Percentiles rank a stretch among this genome's conserved stretches.
These are phyloP conservation scores for Eriocheir sinensis DNA, from an alignment of 1,140 invertebrate genomes.

Conservation along the genomic window DNA sequence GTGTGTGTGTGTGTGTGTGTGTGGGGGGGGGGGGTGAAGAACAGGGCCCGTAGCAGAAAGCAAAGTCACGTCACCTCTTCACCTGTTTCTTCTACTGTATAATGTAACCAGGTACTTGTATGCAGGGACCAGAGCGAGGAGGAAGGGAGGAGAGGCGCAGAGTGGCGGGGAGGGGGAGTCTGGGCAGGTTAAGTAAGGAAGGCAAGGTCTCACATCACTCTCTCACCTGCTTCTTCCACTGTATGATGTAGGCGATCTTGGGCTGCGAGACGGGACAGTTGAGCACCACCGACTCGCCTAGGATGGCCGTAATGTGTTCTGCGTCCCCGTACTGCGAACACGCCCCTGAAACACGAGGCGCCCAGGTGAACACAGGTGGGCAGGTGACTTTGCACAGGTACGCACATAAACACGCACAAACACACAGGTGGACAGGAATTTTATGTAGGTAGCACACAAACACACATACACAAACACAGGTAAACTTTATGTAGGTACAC, in stretches of 20 bases:
- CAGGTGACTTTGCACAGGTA: neutral
- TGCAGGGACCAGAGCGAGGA: too few species aligned
- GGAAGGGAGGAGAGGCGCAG: neutral
- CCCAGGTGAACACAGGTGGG: neutral
- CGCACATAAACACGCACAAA: too few species aligned
- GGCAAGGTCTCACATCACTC: neutral
- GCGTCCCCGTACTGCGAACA: conserved; percentile 85
- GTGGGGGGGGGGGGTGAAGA: too few species aligned
- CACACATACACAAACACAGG: too few species aligned
- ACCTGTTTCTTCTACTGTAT: too few species aligned
- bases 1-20: too few species aligned
- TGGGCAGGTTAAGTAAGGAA: neutral
- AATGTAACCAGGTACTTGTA: too few species aligned
- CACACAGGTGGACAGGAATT: too few species aligned
- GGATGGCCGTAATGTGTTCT: conserved; percentile 96
- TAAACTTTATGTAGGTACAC: too few species aligned
- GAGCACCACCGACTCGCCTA: conserved; percentile 97
- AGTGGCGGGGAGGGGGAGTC: neutral
- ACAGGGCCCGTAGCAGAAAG: too few species aligned
- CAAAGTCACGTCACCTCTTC: too few species aligned
- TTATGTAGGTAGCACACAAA: too few species aligned
- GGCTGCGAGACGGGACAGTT: conserved; percentile 98
- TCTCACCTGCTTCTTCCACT: conserved; percentile 99
- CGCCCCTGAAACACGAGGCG: conserved; percentile 61
- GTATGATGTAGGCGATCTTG: conserved; percentile 94